Base-by-base conservation (phyloP, 1,140 invertebrate genomes). In the Melitaea cinxia region DNA sequence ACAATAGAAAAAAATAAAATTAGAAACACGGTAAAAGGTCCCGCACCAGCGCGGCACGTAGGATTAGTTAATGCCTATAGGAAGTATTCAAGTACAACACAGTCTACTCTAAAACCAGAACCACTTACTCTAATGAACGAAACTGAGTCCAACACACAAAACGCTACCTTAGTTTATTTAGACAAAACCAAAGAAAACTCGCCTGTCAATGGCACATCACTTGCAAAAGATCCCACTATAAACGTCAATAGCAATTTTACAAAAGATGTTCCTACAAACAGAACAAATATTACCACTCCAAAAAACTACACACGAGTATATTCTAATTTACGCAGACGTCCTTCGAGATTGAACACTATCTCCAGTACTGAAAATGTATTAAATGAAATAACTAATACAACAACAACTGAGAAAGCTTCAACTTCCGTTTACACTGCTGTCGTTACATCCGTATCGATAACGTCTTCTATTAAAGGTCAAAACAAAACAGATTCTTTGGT, bases 1-100 rank as follows among this genome's bases (percentile, higher is more conserved):
- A 76, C 86, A 28, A 91, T 91, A 55, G 91, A 92, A 73, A 91
- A 91, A 68, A 92, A 92, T 77, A 91, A 91, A 81, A 85, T 91
- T 35, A 77, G 91, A 63, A 91, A 91, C 53, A 90, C 89, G 10
- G 86, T 90, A 1, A 91, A 91, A 74, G 88, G 88, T 5, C 86
- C 84, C 49, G 89, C 88, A 52, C 89, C 91, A 17, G 86, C 86
- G 42, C 70, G 89, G 28, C 84, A 85, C 39, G 82, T 85, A 9
- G 86, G 90, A 42, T 81, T 91, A 80, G 78, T 88, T 33, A 91
- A 88, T 78, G 84, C 87, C 21, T 91, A 91, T 73, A 85, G 85
- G 73, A 91, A 91, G 77, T 82, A 78, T 73, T 78, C 82, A 56
- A 88, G 69, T 52, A 86, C 83, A 50, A 81, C 83, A 28, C 75